These are phyloP conservation scores for Drosophila ogumai DNA, from an alignment of 1,140 invertebrate genomes.

Conservation along the genomic window DNA sequence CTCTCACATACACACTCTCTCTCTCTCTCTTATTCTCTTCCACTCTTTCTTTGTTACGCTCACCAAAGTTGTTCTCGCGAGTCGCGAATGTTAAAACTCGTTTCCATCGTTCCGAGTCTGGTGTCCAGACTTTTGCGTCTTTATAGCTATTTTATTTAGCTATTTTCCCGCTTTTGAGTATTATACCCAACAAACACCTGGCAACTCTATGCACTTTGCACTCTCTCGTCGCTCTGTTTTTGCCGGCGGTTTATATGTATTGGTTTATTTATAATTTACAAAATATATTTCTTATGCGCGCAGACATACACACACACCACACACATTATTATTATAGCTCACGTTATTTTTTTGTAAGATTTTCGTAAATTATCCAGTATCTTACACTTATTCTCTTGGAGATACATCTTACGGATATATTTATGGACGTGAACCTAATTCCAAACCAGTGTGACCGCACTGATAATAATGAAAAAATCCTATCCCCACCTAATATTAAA, in stretches of 20 bases:
- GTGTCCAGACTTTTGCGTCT: not conserved
- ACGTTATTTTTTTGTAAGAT: too few species aligned
- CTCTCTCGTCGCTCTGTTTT: constrained; percentile 58
- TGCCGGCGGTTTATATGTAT: constrained; percentile 68
- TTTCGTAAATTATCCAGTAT: not conserved
- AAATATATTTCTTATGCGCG: not conserved
- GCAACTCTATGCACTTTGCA: constrained; percentile 45
- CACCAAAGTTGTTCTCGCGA: not conserved
- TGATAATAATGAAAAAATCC: not conserved
- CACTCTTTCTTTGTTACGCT: too few species aligned
- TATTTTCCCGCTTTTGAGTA: not conserved
- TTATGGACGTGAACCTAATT: not conserved
- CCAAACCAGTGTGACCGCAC: not conserved
- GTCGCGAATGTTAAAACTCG: constrained; percentile 30
- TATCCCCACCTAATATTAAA: not conserved
- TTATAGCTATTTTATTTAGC: not conserved
- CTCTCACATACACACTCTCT: too few species aligned
- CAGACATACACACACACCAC: not conserved
- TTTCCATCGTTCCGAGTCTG: constrained; percentile 15
- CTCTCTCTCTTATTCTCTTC: too few species aligned
- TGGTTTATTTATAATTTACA: constrained; percentile 76
- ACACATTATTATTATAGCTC: not conserved
- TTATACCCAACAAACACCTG: constrained; percentile 24
- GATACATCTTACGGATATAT: not conserved
- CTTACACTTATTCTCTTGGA: not conserved